Evolutionary conservation across 2,113 vertebrate genomes (phyloP).

Genomic region (Bufo bufo): DNA sequence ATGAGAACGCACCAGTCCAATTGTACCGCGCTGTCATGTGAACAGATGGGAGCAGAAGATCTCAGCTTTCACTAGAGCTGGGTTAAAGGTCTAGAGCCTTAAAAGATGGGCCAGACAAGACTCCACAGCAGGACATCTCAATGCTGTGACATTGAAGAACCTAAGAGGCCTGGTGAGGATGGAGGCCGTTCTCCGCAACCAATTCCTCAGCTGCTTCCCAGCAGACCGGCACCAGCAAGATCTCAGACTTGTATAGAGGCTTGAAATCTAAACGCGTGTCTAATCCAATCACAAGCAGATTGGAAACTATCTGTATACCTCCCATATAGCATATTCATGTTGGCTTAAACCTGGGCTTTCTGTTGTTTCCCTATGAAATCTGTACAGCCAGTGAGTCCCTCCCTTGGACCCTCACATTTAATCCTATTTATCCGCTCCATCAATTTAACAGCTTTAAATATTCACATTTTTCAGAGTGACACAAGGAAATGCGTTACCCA

Average conservation of each 20-base stretch:
- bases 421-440: conserved; percentile 79
- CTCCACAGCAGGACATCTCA: conserved; percentile 63
- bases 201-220: conserved; percentile 70
- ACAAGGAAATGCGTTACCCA: conserved; percentile 62
- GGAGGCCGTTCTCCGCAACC: conserved; percentile 62
- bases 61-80: conserved; percentile 67
- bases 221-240: conserved; percentile 67
- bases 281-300: conserved; percentile 80
- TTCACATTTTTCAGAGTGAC: conserved; percentile 72
- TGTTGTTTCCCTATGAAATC: conserved; percentile 68
- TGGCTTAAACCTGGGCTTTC: conserved; percentile 63
- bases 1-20: conserved; percentile 61
- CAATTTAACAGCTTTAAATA: conserved; percentile 84
- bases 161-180: conserved; percentile 67
- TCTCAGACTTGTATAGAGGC: conserved; percentile 71
- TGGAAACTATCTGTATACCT: conserved; percentile 77
- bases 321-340: conserved; percentile 75
- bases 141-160: conserved; percentile 63
- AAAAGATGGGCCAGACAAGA: conserved; percentile 61
- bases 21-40: conserved; percentile 66
- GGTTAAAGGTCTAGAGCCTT: conserved; percentile 64
- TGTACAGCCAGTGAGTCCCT: conserved; percentile 66
- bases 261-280: conserved; percentile 78
- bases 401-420: conserved; percentile 72
- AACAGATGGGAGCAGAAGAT: conserved; percentile 70